These are phyloP conservation scores for Tenualosa thibaudeaui DNA, from an alignment of 2,797 vertebrate genomes.

Conservation along the genomic window DNA sequence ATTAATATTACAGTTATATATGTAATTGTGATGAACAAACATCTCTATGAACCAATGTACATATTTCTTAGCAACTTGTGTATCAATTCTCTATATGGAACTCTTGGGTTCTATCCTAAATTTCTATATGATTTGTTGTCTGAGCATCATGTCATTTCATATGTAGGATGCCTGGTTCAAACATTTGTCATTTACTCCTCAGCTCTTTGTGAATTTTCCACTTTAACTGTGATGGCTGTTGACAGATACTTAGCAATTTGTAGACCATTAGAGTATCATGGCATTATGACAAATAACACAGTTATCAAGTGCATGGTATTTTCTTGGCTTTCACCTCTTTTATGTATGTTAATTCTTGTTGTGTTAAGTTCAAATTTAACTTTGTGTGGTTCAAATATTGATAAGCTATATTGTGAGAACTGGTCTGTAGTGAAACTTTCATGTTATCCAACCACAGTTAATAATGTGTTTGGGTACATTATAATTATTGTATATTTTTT, in stretches of 20 bases:
- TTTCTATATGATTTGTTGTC: conserved; percentile 50
- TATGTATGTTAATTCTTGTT: conserved; percentile 39
- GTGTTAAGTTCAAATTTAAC: conserved; percentile 36
- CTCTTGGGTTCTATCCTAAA: conserved; percentile 52
- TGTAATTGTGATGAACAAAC: conserved; percentile 27
- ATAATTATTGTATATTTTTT: conserved; percentile 31
- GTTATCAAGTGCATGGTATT: conserved; percentile 42
- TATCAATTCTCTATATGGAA: conserved; percentile 48
- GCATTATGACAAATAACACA: conserved; percentile 50
- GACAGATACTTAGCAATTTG: conserved; percentile 56
- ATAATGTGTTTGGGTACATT: conserved; percentile 29
- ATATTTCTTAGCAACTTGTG: conserved; percentile 50
- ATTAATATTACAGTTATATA: not conserved
- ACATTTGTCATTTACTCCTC: conserved; percentile 53
- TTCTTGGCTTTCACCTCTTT: conserved; percentile 47
- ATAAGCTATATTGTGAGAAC: conserved; percentile 57
- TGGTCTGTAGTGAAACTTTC: conserved; percentile 57
- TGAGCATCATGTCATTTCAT: conserved; percentile 43
- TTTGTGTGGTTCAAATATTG: conserved; percentile 51
- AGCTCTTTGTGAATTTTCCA: conserved; percentile 46
- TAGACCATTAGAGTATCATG: conserved; percentile 50
- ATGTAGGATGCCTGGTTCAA: conserved; percentile 48
- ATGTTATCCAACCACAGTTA: conserved; percentile 46
- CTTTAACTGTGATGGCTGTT: conserved; percentile 56
- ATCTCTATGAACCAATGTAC: conserved; percentile 53